Evolutionary conservation across 1,140 invertebrate genomes (phyloP), one percentile per base, ranked within the genome.

Genomic region (Drosophila rhopaloa): DNA sequence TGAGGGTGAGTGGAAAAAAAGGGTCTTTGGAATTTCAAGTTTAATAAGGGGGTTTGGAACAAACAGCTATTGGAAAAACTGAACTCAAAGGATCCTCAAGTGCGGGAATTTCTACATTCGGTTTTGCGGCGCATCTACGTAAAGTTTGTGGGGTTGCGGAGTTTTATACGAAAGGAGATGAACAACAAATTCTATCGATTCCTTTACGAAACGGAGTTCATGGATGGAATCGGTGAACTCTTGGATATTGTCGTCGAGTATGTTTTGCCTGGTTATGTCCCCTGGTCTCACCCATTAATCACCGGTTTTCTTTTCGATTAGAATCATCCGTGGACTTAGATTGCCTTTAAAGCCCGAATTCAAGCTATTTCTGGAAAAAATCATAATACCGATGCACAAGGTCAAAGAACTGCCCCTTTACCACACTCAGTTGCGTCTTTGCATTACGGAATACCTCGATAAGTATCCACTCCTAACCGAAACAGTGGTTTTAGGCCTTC

Each of bases 331-430:
- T 5, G 29, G 1, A 1, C 14, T 8, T 16, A 10, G n/a, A 10
- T 1, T 6, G 0, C 27, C 27, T 10, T 0, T 14, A 4, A 10
- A 5, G 1, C 9, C 29, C 1, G 29, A 50, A 5, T 2, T 10
- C 1, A 8, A 50, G 27, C n/a, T 32, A 4, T 5, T 50, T 1
- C 47, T 32, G n/a, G 1, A 35, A 5, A 35, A 35, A 1, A 16
- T 51, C 8, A 1, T 51, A 5, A 10, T 35, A 13, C 48, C 48
- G 4, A 5, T 51, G 29, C 48, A 51, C 48, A 51, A 51, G 0
- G 1, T 13, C 7, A 2, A 9, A n/a, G 8, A 24, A 1, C 11
- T 29, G 3, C 0, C 8, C 16, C 0, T 0, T 0, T 35, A 35
- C 8, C 9, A 10, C n/a, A 0, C 0, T 16, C 8, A 10, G 0